Base-by-base conservation (phyloP, 2,888 invertebrate species). In the Tyria jacobaeae region DNA sequence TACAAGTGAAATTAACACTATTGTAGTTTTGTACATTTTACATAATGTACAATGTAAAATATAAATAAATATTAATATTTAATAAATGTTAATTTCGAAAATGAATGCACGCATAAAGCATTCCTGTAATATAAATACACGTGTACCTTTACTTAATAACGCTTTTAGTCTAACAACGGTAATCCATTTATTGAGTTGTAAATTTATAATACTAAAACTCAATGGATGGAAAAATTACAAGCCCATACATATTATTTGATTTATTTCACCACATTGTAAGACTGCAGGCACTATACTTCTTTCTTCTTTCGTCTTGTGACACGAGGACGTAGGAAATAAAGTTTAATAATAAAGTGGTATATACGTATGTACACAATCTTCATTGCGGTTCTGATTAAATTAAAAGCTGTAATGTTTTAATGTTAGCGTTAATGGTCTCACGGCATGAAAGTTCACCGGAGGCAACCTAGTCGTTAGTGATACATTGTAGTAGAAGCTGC, bases 391-490 rank as follows among this genome's bases (percentile, higher is more conserved):
- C 17, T 55, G 44, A 34, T 55, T 27, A 37, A 49, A 35, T 27
- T n/a, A 54, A 41, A 54, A 17, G 44, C 14, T 17, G 41, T 44
- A 17, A 31, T 41, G 27, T 31, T 54, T 39, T 39, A n/a, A 53
- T 25, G 37, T 37, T 44, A 10, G 17, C 24, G 37, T 52, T 53
- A 53, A 53, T 25, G 37, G 37, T n/a, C 37, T 37, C 21, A 31
- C 14, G 9, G 21, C 21, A 21, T 14, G 41, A 47, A 12, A 47
- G 15, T 12, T 44, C 17, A 21, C 21, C 44, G 12, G 10, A 44
- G 44, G 17, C 21, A 44, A 21, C 21, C 44, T 12, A 1, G 3
- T 6, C 15, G 15, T n/a, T 37, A 39, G 9, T 17, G 17, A 2
- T 17, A 17, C 17, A 41, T 17, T 2, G 10, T 17, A 41, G 10